Base-by-base conservation (phyloP, 1,140 invertebrate species). In the Penaeus indicus region DNA sequence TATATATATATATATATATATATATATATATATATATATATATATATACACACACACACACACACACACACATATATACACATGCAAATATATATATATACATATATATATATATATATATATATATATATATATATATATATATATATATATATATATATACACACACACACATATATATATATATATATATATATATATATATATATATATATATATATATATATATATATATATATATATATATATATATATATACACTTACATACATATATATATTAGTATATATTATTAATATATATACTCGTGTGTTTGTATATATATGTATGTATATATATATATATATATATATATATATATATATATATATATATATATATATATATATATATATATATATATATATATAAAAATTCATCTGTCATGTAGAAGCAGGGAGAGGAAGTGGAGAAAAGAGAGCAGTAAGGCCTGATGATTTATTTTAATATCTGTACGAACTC, bases 1-100 rank as follows among this genome's bases (percentile, higher is more conserved):
- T 75, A 38, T 32, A 18, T 64, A 85, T 69, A 61, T 64, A 85
- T 69, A 85, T 54, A 81, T n/a, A 86, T 75, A 88, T 54, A 61
- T 18, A 75, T 25, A 62, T 27, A 25, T 32, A 42, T 75, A 13
- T 8, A 63, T 61, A 61, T 42, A 60, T 42, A 38, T 54, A 62
- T 25, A 32, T 60, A 60, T 85, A 42, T 16, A 60, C 21, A 38
- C 64, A 83, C 77, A 75, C 27, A 75, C 27, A 75, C 16, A 75
- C 27, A 75, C 32, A 75, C 10, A 75, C 32, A 75, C 32, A 75
- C 32, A 75, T 75, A 75, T 75, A 32, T 75, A 32, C 32, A 32
- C 32, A 32, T 75, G 10, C 32, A 75, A 32, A 75, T 75, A 75
- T 75, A 75, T 75, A 75, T 75, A 75, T 75, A 75, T 27, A 75